Evolutionary conservation across 2,797 vertebrate species (phyloP), one percentile per base, ranked within the genome.

Genomic region (Pyrocephalus nanus): DNA sequence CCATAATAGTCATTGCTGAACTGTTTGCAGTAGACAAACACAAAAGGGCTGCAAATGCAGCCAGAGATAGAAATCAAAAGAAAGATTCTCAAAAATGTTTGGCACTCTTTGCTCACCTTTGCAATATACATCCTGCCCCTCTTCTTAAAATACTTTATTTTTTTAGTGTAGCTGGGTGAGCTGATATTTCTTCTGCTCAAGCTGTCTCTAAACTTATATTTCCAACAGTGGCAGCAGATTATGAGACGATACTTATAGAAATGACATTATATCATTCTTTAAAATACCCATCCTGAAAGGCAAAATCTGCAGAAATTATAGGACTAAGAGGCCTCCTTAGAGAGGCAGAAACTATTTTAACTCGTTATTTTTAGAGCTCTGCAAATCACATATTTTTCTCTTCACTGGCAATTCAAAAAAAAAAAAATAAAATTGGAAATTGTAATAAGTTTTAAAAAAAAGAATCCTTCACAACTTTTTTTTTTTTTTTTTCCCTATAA

Each of bases 331-430:
- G 77, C 94, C 93, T 95, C 69, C 91, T 94, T 90, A 96, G 94
- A 96, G 94, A 97, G 72, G 92, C 93, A 95, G 94, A 90, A 96
- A 96, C 95, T 96, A 89, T 96, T 97, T 96, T 95, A 96, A 96
- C 80, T 96, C 9, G 65, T 93, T 97, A 96, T 97, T 96, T 97
- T 97, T 96, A 97, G 93, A 95, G 87, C 92, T 91, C 77, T 96
- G 88, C 78, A 95, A 94, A 94, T 96, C 95, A 94, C 86, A 74
- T 95, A 91, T 95, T 96, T 96, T 97, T 91, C 93, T 95, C 77
- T 79, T 96, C 92, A 48, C 57, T 95, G 69, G 93, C 88, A 96
- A 95, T 93, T 93, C 26, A 90, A 75, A 90, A 94, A 89, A 75
- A 83, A 81, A 88, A 84, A 76, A 81, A n/a, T n/a, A n/a, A 81